phyloP scores from a whole-genome alignment of 2,797 vertebrate species.

The Cheirogaleus major region DNA sequence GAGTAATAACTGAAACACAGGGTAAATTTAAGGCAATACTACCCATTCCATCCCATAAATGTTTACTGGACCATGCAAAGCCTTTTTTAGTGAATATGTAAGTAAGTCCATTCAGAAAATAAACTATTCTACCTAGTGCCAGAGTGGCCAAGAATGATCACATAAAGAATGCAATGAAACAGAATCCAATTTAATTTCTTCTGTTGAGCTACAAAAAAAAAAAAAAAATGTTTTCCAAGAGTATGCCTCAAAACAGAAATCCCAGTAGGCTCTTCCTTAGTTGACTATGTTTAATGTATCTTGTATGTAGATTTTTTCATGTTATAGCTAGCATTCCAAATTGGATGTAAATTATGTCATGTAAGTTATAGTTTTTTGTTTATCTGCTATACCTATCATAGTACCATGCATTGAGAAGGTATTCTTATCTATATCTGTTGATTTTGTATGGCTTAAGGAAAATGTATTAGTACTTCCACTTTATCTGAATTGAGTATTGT shows the following conservation, averaged over 20 bases:
- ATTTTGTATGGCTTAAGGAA: background rate
- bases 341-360: background rate
- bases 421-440: background rate
- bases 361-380: background rate
- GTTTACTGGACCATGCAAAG: background rate
- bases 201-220: background rate
- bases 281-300: background rate
- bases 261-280: accelerated
- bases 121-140: background rate
- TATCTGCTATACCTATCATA: background rate
- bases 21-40: background rate
- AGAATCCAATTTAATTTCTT: conserved; percentile 8
- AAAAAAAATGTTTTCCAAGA: background rate
- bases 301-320: background rate
- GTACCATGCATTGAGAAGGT: background rate
- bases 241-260: background rate
- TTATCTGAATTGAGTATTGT: background rate
- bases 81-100: background rate
- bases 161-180: background rate
- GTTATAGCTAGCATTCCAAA: background rate
- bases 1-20: background rate
- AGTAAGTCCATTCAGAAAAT: background rate
- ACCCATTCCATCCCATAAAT: background rate
- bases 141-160: background rate
- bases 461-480: background rate